A percentile compares a stretch with the other conserved stretches of the same genome.
phyloP scores from a whole-genome alignment of 2,113 vertebrate genomes.

The Rissa tridactyla region DNA sequence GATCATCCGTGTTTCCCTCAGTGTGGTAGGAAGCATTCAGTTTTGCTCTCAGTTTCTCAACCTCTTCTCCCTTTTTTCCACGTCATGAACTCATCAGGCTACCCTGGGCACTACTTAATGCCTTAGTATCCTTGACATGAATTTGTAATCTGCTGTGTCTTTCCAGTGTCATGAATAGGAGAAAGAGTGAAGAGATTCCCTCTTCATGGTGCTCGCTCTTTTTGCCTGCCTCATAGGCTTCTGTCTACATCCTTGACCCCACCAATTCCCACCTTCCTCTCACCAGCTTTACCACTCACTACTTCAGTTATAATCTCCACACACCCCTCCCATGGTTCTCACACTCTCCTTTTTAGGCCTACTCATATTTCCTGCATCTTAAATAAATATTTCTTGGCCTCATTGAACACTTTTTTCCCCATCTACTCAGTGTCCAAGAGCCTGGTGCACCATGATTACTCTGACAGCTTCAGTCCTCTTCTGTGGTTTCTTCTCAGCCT shows the following conservation, averaged over 20 bases:
- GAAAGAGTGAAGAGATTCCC: neutral
- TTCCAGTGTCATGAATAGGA: neutral
- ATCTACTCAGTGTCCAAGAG: neutral
- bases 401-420: neutral
- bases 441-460: neutral
- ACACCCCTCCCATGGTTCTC: neutral
- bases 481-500: neutral
- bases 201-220: neutral
- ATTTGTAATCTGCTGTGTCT: neutral
- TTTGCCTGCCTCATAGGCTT: neutral
- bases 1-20: neutral
- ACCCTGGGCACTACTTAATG: neutral
- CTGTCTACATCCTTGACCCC: neutral
- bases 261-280: neutral
- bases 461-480: neutral
- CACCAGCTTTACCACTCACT: neutral
- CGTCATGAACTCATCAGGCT: neutral
- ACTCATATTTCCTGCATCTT: neutral
- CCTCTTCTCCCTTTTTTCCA: neutral
- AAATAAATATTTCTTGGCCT: neutral
- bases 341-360: neutral
- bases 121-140: neutral
- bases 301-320: neutral
- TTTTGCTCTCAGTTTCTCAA: neutral
- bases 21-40: neutral